These are phyloP conservation scores for Luperina nickerlii DNA, from an alignment of 2,888 invertebrate species.

Conservation along the genomic window DNA sequence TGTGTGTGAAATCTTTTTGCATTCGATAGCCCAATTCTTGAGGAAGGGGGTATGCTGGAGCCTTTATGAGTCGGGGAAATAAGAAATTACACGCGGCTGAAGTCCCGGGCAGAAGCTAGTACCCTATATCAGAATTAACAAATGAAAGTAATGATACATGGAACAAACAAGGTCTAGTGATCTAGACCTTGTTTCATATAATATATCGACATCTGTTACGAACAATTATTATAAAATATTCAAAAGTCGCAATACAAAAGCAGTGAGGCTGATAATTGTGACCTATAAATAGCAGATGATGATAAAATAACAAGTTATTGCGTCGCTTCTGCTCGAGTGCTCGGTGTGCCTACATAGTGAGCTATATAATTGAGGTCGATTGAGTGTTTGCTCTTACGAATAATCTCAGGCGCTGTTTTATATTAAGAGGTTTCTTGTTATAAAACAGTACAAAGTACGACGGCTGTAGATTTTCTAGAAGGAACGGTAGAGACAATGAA, in stretches of 20 bases:
- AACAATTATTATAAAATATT: neutral
- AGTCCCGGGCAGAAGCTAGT: too few species aligned
- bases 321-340: neutral
- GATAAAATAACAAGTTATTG: conserved; percentile 28
- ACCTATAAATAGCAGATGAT: conserved; percentile 14
- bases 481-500: neutral
- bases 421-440: conserved; percentile 38
- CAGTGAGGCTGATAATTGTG: conserved; percentile 12
- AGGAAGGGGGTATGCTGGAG: too few species aligned
- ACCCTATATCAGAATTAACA: too few species aligned
- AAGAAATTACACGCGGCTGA: too few species aligned
- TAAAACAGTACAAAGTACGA: conserved; percentile 9
- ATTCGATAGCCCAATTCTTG: too few species aligned
- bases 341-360: conserved; percentile 28
- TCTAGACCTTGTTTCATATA: neutral
- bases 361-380: conserved; percentile 47
- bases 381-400: conserved; percentile 39
- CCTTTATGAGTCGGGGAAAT: too few species aligned
- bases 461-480: neutral
- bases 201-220: neutral
- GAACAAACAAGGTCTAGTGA: too few species aligned
- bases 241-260: conserved; percentile 13
- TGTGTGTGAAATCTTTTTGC: too few species aligned
- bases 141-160: too few species aligned
- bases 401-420: conserved; percentile 42